Evolutionary conservation across 2,888 invertebrate species (phyloP).

Genomic region (Drosophila neonasuta): DNA sequence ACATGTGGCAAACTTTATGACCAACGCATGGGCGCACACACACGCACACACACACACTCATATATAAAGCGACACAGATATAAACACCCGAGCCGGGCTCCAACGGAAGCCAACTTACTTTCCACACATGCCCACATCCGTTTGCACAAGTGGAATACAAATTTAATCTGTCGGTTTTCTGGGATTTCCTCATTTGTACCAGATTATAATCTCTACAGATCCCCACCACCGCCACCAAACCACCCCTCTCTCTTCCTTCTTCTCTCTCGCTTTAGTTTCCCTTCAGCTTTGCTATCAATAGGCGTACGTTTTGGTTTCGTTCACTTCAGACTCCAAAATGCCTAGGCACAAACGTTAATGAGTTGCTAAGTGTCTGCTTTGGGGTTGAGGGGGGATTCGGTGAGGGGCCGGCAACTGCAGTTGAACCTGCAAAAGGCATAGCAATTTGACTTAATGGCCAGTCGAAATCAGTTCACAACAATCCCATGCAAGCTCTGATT

Average conservation of each 20-base stretch:
- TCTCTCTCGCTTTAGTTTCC: not conserved
- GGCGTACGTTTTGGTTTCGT: constrained; percentile 40
- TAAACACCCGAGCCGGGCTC: constrained; percentile 6
- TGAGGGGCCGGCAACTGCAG: constrained; percentile 5
- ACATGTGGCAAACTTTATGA: constrained; percentile 49
- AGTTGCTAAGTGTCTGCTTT: constrained; percentile 55
- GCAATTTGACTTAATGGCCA: constrained; percentile 27
- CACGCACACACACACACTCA: constrained; percentile 8
- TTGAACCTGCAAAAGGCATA: constrained; percentile 9
- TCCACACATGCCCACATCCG: constrained; percentile 58
- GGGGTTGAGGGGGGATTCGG: not conserved
- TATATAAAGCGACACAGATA: not conserved
- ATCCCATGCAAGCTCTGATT: constrained; percentile 3
- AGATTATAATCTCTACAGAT: constrained; percentile 56
- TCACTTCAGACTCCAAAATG: constrained; percentile 26
- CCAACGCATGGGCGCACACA: constrained; percentile 29
- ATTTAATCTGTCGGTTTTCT: constrained; percentile 70
- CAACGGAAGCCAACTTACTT: constrained; percentile 51
- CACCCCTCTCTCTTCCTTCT: too few species aligned
- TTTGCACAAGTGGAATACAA: constrained; percentile 65
- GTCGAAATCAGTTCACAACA: not conserved
- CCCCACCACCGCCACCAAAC: not conserved
- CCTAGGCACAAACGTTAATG: constrained; percentile 55
- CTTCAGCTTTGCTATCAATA: constrained; percentile 48
- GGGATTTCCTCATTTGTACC: constrained; percentile 71